Percentiles rank a stretch among this genome's conserved stretches.
These are phyloP conservation scores for Mycteria americana DNA, from an alignment of 2,797 vertebrate species.

Conservation along the genomic window DNA sequence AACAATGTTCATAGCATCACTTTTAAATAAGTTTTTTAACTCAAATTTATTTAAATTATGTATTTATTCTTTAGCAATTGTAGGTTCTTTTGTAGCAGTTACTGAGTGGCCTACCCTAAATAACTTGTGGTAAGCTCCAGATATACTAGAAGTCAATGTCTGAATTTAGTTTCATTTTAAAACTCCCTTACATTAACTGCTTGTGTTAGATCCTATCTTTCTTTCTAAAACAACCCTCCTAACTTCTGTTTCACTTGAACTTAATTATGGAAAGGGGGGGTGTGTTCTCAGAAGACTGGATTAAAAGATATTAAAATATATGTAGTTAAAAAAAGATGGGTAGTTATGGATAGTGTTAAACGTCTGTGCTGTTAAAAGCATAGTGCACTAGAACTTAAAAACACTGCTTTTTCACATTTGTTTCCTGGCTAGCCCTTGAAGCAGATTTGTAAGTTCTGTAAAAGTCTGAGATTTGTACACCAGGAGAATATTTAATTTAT, in stretches of 20 bases:
- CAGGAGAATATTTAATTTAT: neutral
- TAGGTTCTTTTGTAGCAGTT: neutral
- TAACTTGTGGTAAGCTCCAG: neutral
- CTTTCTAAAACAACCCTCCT: neutral
- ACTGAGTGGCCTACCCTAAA: neutral
- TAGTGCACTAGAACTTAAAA: neutral
- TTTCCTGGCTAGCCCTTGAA: neutral
- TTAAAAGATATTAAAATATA: constrained; percentile 10
- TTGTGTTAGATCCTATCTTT: neutral
- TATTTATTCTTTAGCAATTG: neutral
- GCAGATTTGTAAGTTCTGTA: neutral
- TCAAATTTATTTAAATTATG: neutral
- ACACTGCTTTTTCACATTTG: neutral
- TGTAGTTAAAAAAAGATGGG: neutral
- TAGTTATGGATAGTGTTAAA: neutral
- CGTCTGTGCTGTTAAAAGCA: neutral
- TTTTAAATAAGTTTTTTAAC: neutral
- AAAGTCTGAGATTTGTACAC: neutral
- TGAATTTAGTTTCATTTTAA: constrained; percentile 3
- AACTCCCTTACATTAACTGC: neutral
- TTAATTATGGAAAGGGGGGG: neutral
- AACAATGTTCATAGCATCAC: neutral
- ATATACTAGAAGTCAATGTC: neutral
- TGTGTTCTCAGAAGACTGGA: neutral
- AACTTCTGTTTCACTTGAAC: neutral